Evolutionary conservation across 2,888 invertebrate genomes (phyloP).

Genomic region (Patella caerulea): DNA sequence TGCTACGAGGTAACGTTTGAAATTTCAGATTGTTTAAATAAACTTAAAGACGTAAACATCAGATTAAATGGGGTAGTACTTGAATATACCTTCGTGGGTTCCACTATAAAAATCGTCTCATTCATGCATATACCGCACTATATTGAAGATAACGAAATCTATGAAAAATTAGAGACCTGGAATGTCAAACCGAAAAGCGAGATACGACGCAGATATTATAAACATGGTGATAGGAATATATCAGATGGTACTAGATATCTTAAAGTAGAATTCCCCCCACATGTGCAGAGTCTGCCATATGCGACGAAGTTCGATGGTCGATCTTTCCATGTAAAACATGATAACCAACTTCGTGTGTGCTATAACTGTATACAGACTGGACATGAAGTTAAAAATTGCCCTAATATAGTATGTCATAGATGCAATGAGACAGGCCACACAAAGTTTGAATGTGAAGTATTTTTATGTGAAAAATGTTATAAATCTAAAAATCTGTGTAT

Average conservation of each 20-base stretch:
- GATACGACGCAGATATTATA: background rate
- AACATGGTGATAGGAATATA: background rate
- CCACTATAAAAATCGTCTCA: background rate
- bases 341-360: background rate
- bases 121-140: background rate
- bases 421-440: background rate
- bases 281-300: background rate
- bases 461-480: background rate
- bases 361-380: background rate
- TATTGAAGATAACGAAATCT: background rate
- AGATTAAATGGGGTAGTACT: no score
- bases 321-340: background rate
- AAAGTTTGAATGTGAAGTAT: background rate
- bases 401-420: background rate
- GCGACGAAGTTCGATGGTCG: background rate
- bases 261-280: background rate
- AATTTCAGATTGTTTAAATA: no score
- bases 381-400: background rate
- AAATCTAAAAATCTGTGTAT: background rate
- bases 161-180: background rate
- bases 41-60: no score
- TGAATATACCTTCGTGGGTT: background rate
- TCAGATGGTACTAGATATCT: background rate
- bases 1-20: no score
- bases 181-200: background rate